Evolutionary conservation across 92 coral and sea anemone species (phyloP), one percentile per base, ranked within the genome.

Genomic region (Virgularia gustaviana): DNA sequence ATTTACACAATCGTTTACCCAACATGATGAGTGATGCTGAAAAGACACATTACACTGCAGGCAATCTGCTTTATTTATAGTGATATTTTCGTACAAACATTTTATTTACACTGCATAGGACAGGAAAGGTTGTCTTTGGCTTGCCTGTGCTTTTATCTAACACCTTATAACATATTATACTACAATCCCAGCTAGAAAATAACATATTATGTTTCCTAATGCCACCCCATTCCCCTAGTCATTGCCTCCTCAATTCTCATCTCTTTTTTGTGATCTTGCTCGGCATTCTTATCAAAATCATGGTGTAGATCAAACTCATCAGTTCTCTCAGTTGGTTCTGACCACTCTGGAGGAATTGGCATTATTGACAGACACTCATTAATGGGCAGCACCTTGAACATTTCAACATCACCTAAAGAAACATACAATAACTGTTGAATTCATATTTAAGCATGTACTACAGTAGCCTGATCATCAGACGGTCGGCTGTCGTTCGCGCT

Each of bases 261-360:
- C 54, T 88, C 87, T 6, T 84, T 60, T 34, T 52, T 55, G 28
- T 83, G 90, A 47, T 76, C 83, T 20, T 41, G 61, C 33, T 71
- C 83, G 36, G 76, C 80, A 13, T 81, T 68, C 31, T 49, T 85
- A 8, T 74, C 70, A n/a, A 75, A 72, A 29, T 58, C 68, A 19
- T 59, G 79, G 33, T 77, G 83, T 36, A 84, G 71, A 47, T 78
- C 94, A 66, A 84, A 85, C 76, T 83, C 88, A n/a, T 83, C 88
- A 9, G 83, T 77, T 44, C 86, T 85, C 19, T 85, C 82, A 7
- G 45, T 49, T 23, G 67, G 57, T 37, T 56, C 51, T 9, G 76
- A 63, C 73, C 64, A n/a, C 9, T 51, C 74, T 13, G 29, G 57
- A 28, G 89, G 79, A 31, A 70, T 75, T 63, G 89, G 86, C 31